Conservation (phyloP, 2,888 invertebrate species). For the Apantesis nais region DNA sequence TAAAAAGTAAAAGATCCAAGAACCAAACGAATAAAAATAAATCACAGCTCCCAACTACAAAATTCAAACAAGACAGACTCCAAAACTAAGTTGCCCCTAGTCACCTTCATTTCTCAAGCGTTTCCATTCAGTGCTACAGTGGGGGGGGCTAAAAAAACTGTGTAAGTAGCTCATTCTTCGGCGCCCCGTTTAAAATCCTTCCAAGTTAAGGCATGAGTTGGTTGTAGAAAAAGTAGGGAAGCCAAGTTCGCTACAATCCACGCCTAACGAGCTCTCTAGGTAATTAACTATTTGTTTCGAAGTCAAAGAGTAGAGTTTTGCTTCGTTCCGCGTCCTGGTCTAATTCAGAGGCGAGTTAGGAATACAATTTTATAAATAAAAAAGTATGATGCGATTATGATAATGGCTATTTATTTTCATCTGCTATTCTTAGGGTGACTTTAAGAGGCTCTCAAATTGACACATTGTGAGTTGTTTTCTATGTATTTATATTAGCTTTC, state of each 20-base stretch:
- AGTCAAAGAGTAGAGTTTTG: constrained; percentile 75
- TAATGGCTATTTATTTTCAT: not conserved
- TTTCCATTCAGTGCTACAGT: constrained; percentile 35
- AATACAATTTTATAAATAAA: not conserved
- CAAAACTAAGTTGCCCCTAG: constrained; percentile 20
- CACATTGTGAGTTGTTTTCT: not conserved
- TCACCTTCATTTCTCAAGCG: constrained; percentile 41
- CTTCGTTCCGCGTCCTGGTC: constrained; percentile 48
- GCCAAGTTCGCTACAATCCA: constrained; percentile 70
- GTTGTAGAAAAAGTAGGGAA: constrained; percentile 51
- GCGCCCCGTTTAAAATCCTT: constrained; percentile 43
- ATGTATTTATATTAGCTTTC: too few species aligned
- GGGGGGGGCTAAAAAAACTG: constrained; percentile 29
- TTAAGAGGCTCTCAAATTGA: not conserved
- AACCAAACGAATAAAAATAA: constrained; percentile 14
- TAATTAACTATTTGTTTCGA: constrained; percentile 82
- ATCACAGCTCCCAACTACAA: constrained; percentile 10
- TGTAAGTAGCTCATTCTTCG: constrained; percentile 47
- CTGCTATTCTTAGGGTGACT: too few species aligned
- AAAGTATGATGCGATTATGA: not conserved
- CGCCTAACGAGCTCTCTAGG: constrained; percentile 78
- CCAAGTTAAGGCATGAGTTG: constrained; percentile 39
- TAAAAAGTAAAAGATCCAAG: constrained; percentile 1
- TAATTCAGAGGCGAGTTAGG: constrained; percentile 30
- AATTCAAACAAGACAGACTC: constrained; percentile 19